Evolutionary conservation across 2,113 vertebrate species (phyloP).

Genomic region (Mustela nigripes): DNA sequence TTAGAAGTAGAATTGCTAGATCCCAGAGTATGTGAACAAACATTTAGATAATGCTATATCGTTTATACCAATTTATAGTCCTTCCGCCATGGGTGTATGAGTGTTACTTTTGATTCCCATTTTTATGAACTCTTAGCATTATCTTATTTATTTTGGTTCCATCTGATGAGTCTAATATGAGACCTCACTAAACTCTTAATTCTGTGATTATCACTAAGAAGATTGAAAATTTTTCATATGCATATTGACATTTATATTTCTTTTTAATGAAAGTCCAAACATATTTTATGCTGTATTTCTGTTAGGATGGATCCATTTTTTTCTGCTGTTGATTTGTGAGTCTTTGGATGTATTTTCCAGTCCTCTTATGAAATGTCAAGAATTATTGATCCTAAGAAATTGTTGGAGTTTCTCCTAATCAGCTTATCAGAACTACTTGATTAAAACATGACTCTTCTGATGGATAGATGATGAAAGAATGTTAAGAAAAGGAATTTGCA

Average conservation of each 20-base stretch:
- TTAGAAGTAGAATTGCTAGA: not conserved
- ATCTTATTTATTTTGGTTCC: not conserved
- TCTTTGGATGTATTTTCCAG: not conserved
- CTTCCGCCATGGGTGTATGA: not conserved
- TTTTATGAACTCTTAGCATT: not conserved
- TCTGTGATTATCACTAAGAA: not conserved
- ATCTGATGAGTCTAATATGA: not conserved
- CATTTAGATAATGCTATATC: not conserved
- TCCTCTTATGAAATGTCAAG: not conserved
- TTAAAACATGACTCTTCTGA: not conserved
- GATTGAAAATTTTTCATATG: not conserved
- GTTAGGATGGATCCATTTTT: not conserved
- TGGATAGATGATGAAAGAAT: too few relatives aligned
- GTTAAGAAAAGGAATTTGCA: too few relatives aligned
- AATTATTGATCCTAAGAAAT: not conserved
- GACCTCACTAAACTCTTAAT: not conserved
- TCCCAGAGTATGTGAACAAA: not conserved
- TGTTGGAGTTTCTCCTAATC: not conserved
- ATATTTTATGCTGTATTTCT: not conserved
- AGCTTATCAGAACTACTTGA: not conserved
- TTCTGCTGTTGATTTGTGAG: not conserved
- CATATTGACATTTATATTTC: not conserved
- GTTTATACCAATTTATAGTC: not conserved
- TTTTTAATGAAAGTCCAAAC: conserved; percentile 8
- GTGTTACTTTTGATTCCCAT: not conserved